Percentiles rank a stretch among this genome's conserved stretches.
These are phyloP conservation scores for Rhabdomys pumilio DNA, from an alignment of 2,797 vertebrate species.

Conservation along the genomic window DNA sequence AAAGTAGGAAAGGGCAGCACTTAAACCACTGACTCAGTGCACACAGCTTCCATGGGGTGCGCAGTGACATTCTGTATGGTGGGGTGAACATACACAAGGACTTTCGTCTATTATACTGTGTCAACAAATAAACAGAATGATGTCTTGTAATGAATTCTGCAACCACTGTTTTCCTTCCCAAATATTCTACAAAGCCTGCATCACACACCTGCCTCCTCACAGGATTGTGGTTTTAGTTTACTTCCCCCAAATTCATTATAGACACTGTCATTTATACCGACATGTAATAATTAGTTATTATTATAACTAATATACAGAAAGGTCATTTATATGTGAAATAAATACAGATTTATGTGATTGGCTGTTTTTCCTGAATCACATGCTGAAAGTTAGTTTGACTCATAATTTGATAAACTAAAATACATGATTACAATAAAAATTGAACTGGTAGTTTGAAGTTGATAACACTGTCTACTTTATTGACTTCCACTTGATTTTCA, in stretches of 20 bases:
- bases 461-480: background rate
- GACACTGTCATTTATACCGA: background rate
- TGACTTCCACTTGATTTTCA: background rate
- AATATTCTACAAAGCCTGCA: background rate
- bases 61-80: background rate
- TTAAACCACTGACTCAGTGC: too few relatives aligned
- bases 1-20: background rate
- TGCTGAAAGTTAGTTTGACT: slow-evolving; percentile 26
- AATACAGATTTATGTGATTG: background rate
- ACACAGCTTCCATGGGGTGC: background rate
- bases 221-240: background rate
- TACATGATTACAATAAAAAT: background rate
- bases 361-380: slow-evolving; percentile 12
- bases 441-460: background rate
- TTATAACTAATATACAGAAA: background rate
- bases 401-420: slow-evolving; percentile 22
- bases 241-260: background rate
- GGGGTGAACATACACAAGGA: background rate
- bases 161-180: background rate
- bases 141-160: background rate
- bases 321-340: background rate
- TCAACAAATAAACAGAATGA: too few relatives aligned
- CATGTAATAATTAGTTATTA: too few relatives aligned
- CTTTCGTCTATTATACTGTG: background rate
- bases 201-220: background rate